These are phyloP conservation scores for Drosophila eugracilis DNA, from an alignment of 1,140 invertebrate species.

Conservation along the genomic window DNA sequence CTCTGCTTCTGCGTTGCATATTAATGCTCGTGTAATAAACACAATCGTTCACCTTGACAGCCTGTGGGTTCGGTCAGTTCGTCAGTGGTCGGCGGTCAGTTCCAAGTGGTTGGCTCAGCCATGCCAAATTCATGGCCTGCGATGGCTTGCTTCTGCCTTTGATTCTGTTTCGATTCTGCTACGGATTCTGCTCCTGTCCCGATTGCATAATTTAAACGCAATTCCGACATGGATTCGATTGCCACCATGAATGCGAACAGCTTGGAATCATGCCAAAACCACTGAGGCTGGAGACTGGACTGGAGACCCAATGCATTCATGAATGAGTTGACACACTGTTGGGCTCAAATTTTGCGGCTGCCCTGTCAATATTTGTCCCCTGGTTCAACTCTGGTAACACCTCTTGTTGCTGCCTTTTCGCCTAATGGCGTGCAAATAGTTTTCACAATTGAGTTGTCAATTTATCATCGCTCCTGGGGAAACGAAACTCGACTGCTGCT, in stretches of 20 bases:
- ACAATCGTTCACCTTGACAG: constrained; percentile 64
- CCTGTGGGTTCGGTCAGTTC: constrained; percentile 46
- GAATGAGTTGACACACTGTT: constrained; percentile 55
- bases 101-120: constrained; percentile 53
- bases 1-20: constrained; percentile 39
- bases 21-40: constrained; percentile 65
- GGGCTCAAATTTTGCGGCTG: constrained; percentile 40
- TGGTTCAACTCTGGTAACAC: constrained; percentile 36
- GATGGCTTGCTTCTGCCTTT: background rate
- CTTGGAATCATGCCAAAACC: constrained; percentile 8
- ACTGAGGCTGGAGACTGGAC: constrained; percentile 1
- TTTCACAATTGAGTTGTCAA: constrained; percentile 68
- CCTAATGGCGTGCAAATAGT: constrained; percentile 65
- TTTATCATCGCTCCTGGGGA: constrained; percentile 19
- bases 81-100: constrained; percentile 47
- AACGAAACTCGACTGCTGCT: background rate
- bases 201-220: constrained; percentile 60
- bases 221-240: constrained; percentile 58
- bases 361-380: constrained; percentile 44
- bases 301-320: constrained; percentile 50
- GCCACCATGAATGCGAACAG: constrained; percentile 25
- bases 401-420: constrained; percentile 40
- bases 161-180: constrained; percentile 3
- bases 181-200: constrained; percentile 1
- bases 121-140: constrained; percentile 49